These are phyloP conservation scores for Crioceris asparagi DNA, from an alignment of 2,888 invertebrate genomes.

Conservation along the genomic window DNA sequence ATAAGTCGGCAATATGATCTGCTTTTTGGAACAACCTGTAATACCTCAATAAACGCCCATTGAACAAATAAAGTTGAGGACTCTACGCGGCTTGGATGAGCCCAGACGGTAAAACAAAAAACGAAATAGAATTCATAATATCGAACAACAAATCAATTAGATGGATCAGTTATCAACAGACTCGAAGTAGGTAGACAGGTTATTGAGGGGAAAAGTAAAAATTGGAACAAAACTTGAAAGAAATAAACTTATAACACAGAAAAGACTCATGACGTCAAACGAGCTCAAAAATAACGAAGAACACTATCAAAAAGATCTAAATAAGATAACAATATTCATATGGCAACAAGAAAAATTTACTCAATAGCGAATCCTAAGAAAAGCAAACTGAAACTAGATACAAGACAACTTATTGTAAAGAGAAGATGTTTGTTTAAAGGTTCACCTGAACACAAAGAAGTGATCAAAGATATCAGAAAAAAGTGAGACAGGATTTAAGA, in stretches of 20 bases:
- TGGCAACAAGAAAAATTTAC: neutral
- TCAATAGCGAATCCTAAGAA: neutral
- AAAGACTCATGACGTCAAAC: neutral
- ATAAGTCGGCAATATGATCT: too few species aligned
- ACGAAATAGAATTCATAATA: too few species aligned
- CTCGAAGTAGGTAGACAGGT: neutral
- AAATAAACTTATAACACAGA: neutral
- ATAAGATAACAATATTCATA: neutral
- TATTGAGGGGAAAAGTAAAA: neutral
- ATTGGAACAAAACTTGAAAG: neutral
- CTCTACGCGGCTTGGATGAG: neutral
- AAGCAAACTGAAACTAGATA: neutral
- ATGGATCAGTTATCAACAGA: neutral
- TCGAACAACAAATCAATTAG: too few species aligned
- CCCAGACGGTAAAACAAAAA: neutral
- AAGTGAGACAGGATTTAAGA: neutral
- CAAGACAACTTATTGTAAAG: conserved; percentile 1
- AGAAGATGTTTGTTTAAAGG: conserved; percentile 1
- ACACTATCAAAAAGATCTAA: neutral
- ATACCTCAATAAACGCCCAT: too few species aligned
- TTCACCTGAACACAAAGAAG: neutral
- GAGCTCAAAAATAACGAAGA: neutral
- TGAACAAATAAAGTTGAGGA: too few species aligned
- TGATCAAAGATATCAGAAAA: neutral
- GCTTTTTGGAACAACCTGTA: too few species aligned